These are phyloP conservation scores for Gambusia holbrooki DNA, from an alignment of 2,113 vertebrate species.

Conservation along the genomic window DNA sequence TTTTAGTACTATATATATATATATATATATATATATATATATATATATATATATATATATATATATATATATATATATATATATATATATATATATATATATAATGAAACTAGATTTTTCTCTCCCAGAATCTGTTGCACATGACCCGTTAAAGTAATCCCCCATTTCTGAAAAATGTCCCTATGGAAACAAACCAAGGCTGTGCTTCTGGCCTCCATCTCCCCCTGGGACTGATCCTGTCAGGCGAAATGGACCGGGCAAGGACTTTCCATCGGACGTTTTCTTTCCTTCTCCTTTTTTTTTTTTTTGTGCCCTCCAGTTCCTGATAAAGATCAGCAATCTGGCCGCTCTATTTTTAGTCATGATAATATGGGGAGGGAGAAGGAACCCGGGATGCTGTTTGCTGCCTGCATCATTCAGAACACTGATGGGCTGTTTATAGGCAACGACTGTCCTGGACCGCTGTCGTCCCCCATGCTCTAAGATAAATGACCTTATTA, in stretches of 20 bases:
- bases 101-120: background rate
- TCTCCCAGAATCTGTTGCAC: background rate
- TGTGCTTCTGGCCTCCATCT: slow-evolving; percentile 16
- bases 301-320: slow-evolving; percentile 23
- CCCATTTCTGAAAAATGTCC: slow-evolving; percentile 23
- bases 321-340: slow-evolving; percentile 67
- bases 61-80: too few relatives aligned
- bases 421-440: slow-evolving; percentile 29
- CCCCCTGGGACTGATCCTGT: slow-evolving; percentile 17
- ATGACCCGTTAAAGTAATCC: background rate
- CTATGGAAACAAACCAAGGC: slow-evolving; percentile 10
- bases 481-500: slow-evolving; percentile 62
- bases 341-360: slow-evolving; percentile 68
- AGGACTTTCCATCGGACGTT: slow-evolving; percentile 34
- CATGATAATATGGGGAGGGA: slow-evolving; percentile 26
- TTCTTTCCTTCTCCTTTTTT: background rate
- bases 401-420: slow-evolving; percentile 24
- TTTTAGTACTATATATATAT: background rate
- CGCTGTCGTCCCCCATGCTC: slow-evolving; percentile 4
- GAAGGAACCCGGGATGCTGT: slow-evolving; percentile 7
- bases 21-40: too few relatives aligned
- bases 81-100: too few relatives aligned
- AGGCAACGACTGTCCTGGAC: slow-evolving; percentile 20
- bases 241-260: slow-evolving; percentile 22
- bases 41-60: too few relatives aligned